Evolutionary conservation across 23 tunicate genomes (phyloP).

Genomic region (Corella eumyota): DNA sequence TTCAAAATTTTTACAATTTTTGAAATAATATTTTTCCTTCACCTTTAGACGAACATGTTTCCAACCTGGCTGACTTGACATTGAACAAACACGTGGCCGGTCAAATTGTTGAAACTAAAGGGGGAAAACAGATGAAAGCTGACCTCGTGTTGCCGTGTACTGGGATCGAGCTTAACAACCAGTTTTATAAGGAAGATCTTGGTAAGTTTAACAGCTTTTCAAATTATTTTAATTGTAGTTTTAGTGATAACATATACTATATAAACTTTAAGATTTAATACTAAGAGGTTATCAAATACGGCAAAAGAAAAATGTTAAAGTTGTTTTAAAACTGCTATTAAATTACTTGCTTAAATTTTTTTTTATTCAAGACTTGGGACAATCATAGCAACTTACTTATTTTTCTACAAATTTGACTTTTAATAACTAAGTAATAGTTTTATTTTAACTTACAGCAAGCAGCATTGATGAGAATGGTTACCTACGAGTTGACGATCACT

Average conservation of each 20-base stretch:
- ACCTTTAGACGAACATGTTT: conserved; percentile 28
- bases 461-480: conserved; percentile 19
- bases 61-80: conserved; percentile 22
- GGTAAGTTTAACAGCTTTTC: conserved; percentile 6
- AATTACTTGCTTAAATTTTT: background rate
- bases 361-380: background rate
- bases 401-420: background rate
- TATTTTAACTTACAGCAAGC: background rate
- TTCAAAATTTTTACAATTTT: no score
- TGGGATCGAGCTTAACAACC: conserved; percentile 1
- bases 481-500: conserved; percentile 17
- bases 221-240: no score
- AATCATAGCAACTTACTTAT: background rate
- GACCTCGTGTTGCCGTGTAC: conserved; percentile 55
- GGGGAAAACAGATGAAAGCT: conserved; percentile 35
- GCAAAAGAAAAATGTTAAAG: no score
- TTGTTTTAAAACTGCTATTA: background rate
- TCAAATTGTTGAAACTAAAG: conserved; percentile 48
- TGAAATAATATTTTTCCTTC: no score
- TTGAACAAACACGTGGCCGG: conserved; percentile 33
- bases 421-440: background rate
- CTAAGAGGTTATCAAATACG: no score
- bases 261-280: no score
- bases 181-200: conserved; percentile 10
- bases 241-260: no score